Base-by-base conservation (phyloP, 2,797 vertebrate genomes). In the Alosa sapidissima region DNA sequence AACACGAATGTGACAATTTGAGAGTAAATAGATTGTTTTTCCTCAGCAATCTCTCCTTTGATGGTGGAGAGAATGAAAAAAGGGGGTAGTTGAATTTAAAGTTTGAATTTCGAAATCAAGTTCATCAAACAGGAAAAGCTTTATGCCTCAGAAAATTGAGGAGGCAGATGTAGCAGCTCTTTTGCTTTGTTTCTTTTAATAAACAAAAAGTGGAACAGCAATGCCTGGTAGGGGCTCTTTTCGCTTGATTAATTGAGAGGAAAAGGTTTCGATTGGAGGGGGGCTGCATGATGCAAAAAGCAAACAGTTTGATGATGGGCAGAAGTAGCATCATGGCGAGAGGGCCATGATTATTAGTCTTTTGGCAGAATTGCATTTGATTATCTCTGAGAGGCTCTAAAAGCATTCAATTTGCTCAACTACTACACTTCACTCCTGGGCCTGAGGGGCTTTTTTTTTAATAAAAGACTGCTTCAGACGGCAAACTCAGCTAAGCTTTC, bases 41-140 rank as follows among this genome's bases (percentile, higher is more conserved):
- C 45, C 16, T 75, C 36, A 7, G 36, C 16, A 78, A 19, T 78
- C 16, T 47, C 41, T 78, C 41, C 72, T 19, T 6, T 72, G 33
- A 72, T 72, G 65, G 11, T 36, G n/a, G 84, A 81, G n/a, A 48
- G 24, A 86, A 51, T 21, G n/a, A 55, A 54, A 41, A 82, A 33
- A 75, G 60, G 24, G 10, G 72, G 45, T 41, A 6, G 16, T 5
- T 55, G 19, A 55, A 55, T 19, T 55, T 55, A 14, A 0, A 1
- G 10, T 19, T 6, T 14, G 21, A 55, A 55, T 41, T 41, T 41
- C 4, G 16, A 3, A 7, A 21, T 55, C 54, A 0, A 21, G 3
- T 19, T 55, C 21, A 4, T 55, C 54, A 55, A 14, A 78, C 16
- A 78, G 72, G 36, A 78, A 16, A 45, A 41, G 16, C 68, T 45